Evolutionary conservation across 2,888 invertebrate genomes (phyloP).

Genomic region (Caenorhabditis imperialis): DNA sequence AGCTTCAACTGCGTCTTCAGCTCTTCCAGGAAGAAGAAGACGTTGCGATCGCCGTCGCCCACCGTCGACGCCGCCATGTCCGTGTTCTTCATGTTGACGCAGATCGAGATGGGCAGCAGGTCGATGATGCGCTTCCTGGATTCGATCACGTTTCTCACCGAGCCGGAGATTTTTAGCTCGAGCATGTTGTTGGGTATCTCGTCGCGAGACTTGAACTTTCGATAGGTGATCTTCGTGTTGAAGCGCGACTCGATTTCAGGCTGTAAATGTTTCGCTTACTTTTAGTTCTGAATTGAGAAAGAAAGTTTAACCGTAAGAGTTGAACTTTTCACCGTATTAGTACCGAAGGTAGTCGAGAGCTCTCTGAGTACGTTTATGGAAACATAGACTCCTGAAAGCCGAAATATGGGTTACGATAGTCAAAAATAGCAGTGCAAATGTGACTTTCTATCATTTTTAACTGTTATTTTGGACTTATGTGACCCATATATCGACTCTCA

Average conservation of each 20-base stretch:
- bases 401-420: no score
- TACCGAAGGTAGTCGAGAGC: no score
- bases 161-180: conserved; percentile 9
- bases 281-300: no score
- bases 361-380: no score
- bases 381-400: no score
- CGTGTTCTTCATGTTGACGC: conserved; percentile 32
- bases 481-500: no score
- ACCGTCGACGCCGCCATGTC: conserved; percentile 20
- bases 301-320: no score
- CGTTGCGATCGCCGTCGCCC: neutral
- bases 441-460: no score
- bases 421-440: no score
- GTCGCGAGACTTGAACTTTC: conserved; percentile 4
- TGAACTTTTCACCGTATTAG: no score
- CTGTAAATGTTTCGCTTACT: neutral
- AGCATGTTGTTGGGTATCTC: conserved; percentile 5
- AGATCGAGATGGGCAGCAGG: conserved; percentile 29
- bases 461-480: no score
- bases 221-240: conserved; percentile 22
- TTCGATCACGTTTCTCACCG: conserved; percentile 20
- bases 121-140: conserved; percentile 39
- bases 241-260: conserved; percentile 12
- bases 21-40: neutral
- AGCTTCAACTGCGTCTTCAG: conserved; percentile 1